Base-by-base conservation (phyloP, 2,888 invertebrate species). In the Idaea biselata region DNA sequence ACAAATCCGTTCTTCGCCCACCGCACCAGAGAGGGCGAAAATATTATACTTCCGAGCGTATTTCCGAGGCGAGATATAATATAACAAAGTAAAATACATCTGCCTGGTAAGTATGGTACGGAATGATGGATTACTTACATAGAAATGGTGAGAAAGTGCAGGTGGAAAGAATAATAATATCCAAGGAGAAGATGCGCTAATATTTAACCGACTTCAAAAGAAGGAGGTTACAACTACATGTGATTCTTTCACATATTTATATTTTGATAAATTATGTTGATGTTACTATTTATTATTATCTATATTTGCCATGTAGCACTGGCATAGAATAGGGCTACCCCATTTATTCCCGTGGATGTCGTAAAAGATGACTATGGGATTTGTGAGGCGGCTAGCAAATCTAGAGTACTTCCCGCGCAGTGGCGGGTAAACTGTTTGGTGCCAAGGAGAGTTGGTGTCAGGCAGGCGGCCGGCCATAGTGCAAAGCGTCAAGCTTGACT, bases 121-220 rank as follows among this genome's bases (percentile, higher is more conserved):
- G 11, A 25, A 44, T 44, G 44, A 44, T 44, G 44, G 44, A 44
- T 44, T 7, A 44, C 44, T 44, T 11, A 44, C 44, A 44, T 44
- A 44, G 44, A 14, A 14, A 44, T 44, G 44, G 44, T 44, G 44
- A 8, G 44, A 44, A 44, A 44, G 44, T 44, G 44, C 44, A 44
- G 44, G 44, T 44, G 44, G 44, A 44, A 44, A 44, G 44, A 44
- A 44, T 14, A 44, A 44, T 6, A 44, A 44, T 14, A 44, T 44
- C 44, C 11, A 11, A 44, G 44, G 44, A 44, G 44, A 44, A 44
- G 14, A 44, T 44, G 7, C 44, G 44, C 44, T 55, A 8, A 55
- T 55, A 55, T 55, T 55, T 55, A n/a, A 55, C 17, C 17, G 18
- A 55, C 18, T 58, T 58, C 16, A n/a, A 16, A 58, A 31, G 6